phyloP scores from a whole-genome alignment of 1,140 invertebrate genomes.

The Popillia japonica region DNA sequence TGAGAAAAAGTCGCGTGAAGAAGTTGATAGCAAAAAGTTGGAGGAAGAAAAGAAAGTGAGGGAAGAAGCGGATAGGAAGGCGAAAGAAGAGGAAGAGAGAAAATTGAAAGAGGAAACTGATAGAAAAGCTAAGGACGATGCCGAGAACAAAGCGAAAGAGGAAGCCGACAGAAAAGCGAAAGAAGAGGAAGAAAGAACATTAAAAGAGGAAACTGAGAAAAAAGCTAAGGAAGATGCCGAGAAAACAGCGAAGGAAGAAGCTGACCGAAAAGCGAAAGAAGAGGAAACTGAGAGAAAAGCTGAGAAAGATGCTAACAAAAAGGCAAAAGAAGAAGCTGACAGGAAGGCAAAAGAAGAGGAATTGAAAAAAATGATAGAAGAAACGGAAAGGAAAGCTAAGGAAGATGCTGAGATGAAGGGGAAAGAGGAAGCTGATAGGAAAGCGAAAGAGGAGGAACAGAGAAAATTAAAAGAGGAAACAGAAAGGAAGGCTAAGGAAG shows the following conservation, averaged over 20 bases:
- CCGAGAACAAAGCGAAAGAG: constrained; percentile 47
- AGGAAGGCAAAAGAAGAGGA: constrained; percentile 45
- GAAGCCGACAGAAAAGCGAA: constrained; percentile 39
- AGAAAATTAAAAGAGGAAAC: constrained; percentile 50
- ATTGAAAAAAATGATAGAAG: constrained; percentile 41
- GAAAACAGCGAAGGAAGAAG: constrained; percentile 39
- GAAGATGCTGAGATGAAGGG: constrained; percentile 46
- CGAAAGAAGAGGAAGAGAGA: constrained; percentile 47
- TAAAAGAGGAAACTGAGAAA: constrained; percentile 42
- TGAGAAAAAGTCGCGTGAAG: no score
- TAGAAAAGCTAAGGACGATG: no score
- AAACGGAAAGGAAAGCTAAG: constrained; percentile 42
- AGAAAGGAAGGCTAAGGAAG: constrained; percentile 46
- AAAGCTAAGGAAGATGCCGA: constrained; percentile 47
- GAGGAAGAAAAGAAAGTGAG: constrained; percentile 45
- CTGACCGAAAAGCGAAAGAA: constrained; percentile 38
- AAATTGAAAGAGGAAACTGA: constrained; percentile 42
- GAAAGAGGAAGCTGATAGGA: constrained; percentile 47
- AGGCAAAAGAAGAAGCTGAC: constrained; percentile 42
- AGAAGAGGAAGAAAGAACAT: constrained; percentile 26
- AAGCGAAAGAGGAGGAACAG: constrained; percentile 45
- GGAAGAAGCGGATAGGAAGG: constrained; percentile 46
- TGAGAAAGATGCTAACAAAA: constrained; percentile 44
- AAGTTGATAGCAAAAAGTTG: no score
- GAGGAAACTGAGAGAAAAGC: constrained; percentile 47